Evolutionary conservation across 2,888 invertebrate genomes (phyloP), one percentile per base, ranked within the genome.

Genomic region (Harpalus rubripes): DNA sequence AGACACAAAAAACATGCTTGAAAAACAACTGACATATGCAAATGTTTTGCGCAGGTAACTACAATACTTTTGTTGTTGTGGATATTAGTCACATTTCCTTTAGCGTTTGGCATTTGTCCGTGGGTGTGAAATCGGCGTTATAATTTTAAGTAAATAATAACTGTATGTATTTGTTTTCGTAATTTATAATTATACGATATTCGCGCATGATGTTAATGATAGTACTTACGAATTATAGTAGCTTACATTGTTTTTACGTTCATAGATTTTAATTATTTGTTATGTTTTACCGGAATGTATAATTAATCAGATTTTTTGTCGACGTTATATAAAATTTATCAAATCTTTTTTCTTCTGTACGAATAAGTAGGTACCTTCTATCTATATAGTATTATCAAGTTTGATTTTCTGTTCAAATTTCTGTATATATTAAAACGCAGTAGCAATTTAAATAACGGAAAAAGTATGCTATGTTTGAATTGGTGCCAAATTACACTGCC

Each of bases 261-360:
- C 58, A 26, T 59, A 39, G 39, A 81, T 63, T 63, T 81, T 68
- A 81, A 81, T 81, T 81, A 81, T 81, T 81, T 81, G 81, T 26
- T 78, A 58, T 78, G 78, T 81, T 81, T 68, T 68, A 68, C 26
- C 7, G 65, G 68, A 81, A 65, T 81, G 41, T 68, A 81, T 81
- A 81, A 81, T 81, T 81, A 81, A 81, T 68, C 32, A 65, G 68
- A 56, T 81, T 81, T 81, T 81, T 56, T 78, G 78, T 78, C 44
- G 16, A 76, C 22, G 8, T 18, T 52, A 78, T 58, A 78, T 58
- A 58, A 2, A 3, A 22, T 2, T 1, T 22, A 3, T 3, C 1
- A 22, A 22, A 22, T 2, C 3, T 22, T 22, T 22, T 3, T 22
- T 22, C 22, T 22, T 1, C 1, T 22, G 3, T 22, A 22, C 22